Conservation (phyloP, 2,797 vertebrate genomes). For the Valencia hispanica region DNA sequence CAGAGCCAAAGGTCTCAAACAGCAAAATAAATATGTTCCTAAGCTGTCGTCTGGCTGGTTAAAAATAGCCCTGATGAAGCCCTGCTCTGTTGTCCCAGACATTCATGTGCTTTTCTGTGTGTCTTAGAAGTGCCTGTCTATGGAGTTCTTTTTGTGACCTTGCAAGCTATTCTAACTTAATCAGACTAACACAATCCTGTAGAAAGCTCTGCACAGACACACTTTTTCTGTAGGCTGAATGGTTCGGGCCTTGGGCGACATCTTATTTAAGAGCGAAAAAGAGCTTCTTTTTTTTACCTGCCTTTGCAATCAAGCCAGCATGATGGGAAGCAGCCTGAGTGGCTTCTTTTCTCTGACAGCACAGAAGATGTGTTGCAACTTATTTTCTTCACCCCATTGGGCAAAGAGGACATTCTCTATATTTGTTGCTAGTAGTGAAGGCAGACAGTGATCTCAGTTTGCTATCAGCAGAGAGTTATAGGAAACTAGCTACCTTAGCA, state of each 20-base stretch:
- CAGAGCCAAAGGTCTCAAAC: constrained; percentile 10
- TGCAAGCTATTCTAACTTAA: constrained; percentile 25
- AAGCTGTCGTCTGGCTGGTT: constrained; percentile 9
- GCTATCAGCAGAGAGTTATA: not conserved
- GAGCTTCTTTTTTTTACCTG: constrained; percentile 20
- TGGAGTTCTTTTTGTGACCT: constrained; percentile 15
- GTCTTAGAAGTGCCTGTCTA: not conserved
- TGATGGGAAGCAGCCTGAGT: constrained; percentile 8
- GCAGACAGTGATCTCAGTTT: not conserved
- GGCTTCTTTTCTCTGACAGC: constrained; percentile 1
- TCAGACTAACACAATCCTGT: not conserved
- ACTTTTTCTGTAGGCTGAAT: constrained; percentile 3
- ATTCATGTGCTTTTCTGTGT: not conserved
- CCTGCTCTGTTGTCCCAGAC: constrained; percentile 5
- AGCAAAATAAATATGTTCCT: constrained; percentile 25
- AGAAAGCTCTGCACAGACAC: constrained; percentile 2
- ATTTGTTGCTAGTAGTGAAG: constrained; percentile 1
- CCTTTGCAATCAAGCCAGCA: constrained; percentile 12
- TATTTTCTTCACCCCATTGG: constrained; percentile 5
- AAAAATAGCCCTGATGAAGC: constrained; percentile 24
- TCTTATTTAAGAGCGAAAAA: constrained; percentile 42
- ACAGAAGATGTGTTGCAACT: constrained; percentile 5
- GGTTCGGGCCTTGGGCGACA: constrained; percentile 8
- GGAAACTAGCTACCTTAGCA: not conserved
- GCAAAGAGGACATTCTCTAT: not conserved